Evolutionary conservation across 2,888 invertebrate species (phyloP), one percentile per base, ranked within the genome.

Genomic region (Archips xylosteana): DNA sequence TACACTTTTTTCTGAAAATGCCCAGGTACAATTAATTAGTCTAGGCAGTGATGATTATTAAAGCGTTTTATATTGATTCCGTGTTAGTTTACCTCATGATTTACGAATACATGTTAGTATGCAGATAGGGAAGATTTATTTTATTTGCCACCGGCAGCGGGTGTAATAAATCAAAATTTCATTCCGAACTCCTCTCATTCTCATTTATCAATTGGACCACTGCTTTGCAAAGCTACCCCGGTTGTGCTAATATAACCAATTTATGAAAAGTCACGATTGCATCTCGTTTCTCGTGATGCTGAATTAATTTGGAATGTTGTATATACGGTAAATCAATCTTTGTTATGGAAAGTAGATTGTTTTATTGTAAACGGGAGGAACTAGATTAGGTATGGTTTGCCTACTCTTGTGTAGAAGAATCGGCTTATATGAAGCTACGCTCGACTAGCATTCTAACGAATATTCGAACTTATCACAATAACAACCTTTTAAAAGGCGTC

Each of bases 261-360:
- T 59, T 73, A 73, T 69, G 73, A 32, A 39, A 32, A 63, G 73
- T 73, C 73, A 73, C 73, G 73, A 59, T 12, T 69, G 64, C 62
- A 62, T 54, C 39, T n/a, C n/a, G 49, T 39, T 36, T 62, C 51
- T 15, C 45, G 23, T 36, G 47, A 67, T 57, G 23, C 32, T 12
- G 57, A 57, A 57, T 57, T 57, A 57, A 57, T 32, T 57, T 57
- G 32, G 57, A 32, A 57, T 57, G 32, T 32, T 57, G 9, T 32
- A 57, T 57, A 23, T 32, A 57, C 57, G 32, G 3, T 32, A 57
- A 57, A 57, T 57, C 57, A 57, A 57, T 32, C 32, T 10, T 57
- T 57, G 57, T 57, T 32, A 32, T 57, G 10, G 32, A 9, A 23
- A 23, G 23, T 23, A 23, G 23, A 23, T 23, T 23, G 23, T 23